A percentile compares a stretch with the other conserved stretches of the same genome.
Evolutionary conservation across 2,888 invertebrate genomes (phyloP).

Genomic region (Brachypterus glaber): DNA sequence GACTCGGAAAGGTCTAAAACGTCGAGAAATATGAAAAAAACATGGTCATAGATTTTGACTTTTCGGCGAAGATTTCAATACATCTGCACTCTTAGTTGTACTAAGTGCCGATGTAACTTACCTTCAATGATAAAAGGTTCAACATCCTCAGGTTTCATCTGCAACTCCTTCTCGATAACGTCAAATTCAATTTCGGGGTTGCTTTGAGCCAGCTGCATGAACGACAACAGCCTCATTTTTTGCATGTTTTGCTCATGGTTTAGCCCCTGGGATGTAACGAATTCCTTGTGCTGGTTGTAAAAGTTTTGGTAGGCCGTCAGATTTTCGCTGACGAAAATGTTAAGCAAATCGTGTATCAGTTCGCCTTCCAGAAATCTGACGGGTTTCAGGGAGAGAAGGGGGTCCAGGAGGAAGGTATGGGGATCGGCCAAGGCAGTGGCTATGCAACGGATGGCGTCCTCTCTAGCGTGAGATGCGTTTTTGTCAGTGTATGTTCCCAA

Average conservation of each 20-base stretch:
- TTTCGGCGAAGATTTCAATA: too few species aligned
- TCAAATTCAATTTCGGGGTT: conserved; percentile 89
- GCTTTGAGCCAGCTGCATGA: conserved; percentile 95
- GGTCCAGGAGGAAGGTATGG: conserved; percentile 90
- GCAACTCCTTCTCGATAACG: conserved; percentile 77
- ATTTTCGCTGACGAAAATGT: conserved; percentile 92
- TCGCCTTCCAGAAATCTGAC: conserved; percentile 92
- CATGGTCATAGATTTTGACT: too few species aligned
- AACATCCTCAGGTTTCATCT: conserved; percentile 78
- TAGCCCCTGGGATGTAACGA: conserved; percentile 72
- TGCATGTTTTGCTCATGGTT: conserved; percentile 92
- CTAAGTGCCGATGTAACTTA: too few species aligned
- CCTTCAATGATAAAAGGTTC: conserved; percentile 97
- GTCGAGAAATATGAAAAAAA: too few species aligned
- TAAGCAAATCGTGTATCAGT: conserved; percentile 85
- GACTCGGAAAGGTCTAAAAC: too few species aligned
- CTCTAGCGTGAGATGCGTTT: conserved; percentile 91
- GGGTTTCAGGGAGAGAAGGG: conserved; percentile 84
- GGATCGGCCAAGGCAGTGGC: conserved; percentile 92
- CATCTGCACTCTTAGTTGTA: too few species aligned
- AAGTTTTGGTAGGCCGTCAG: conserved; percentile 86
- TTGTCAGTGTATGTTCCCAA: conserved; percentile 94
- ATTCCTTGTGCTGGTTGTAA: conserved; percentile 86
- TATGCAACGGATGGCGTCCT: conserved; percentile 95
- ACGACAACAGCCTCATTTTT: conserved; percentile 93